phyloP scores from a whole-genome alignment of 1,140 invertebrate species.

The Colletes latitarsis region DNA sequence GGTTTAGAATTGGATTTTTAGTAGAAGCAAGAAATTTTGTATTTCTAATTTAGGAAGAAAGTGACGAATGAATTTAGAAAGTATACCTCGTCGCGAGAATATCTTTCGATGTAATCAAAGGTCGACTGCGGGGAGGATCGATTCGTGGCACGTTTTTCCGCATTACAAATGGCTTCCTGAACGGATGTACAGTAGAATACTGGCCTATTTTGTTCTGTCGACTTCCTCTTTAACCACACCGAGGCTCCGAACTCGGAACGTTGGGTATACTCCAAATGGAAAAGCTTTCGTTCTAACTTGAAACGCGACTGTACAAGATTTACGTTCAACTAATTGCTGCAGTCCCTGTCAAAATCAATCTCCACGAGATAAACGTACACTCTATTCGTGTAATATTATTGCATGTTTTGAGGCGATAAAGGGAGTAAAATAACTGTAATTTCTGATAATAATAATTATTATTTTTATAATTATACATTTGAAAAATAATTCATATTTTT shows the following conservation, averaged over 20 bases:
- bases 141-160: conserved; percentile 18
- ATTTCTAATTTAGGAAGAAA: too few relatives aligned
- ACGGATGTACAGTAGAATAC: conserved; percentile 1
- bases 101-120: conserved; percentile 24
- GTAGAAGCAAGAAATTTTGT: too few relatives aligned
- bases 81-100: background rate
- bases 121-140: background rate
- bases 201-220: conserved; percentile 37
- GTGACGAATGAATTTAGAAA: background rate
- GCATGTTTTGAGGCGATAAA: too few relatives aligned
- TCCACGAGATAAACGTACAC: conserved; percentile 1
- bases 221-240: conserved; percentile 13
- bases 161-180: conserved; percentile 29
- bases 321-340: conserved; percentile 25
- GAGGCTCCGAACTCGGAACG: background rate
- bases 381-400: background rate
- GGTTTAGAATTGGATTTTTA: too few relatives aligned
- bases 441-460: too few relatives aligned
- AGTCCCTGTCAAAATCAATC: conserved; percentile 9
- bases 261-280: conserved; percentile 35
- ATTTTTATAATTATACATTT: too few relatives aligned
- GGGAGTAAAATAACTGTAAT: too few relatives aligned
- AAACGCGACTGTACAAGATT: background rate
- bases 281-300: conserved; percentile 16
- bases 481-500: too few relatives aligned